Conservation (phyloP, 2,797 vertebrate species). For the Naso thynnoides region DNA sequence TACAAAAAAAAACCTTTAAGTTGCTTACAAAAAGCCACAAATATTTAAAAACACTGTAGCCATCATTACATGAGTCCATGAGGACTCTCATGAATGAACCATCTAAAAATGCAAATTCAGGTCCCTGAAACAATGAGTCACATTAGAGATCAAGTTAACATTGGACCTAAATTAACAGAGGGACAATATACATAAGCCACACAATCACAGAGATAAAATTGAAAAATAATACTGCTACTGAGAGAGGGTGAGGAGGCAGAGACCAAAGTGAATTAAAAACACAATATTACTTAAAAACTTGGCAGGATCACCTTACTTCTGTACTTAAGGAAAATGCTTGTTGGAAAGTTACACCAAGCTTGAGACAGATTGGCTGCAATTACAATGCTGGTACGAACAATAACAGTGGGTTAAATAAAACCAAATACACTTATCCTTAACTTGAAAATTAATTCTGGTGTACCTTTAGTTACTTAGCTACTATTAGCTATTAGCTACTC, state of each 20-base stretch:
- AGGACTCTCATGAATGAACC: constrained; percentile 9
- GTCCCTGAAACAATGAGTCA: constrained; percentile 7
- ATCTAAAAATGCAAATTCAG: constrained; percentile 26
- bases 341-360: neutral
- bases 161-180: constrained; percentile 25
- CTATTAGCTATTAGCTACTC: no score
- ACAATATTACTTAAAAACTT: neutral
- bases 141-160: neutral
- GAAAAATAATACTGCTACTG: constrained; percentile 23
- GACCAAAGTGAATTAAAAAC: constrained; percentile 1
- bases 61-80: constrained; percentile 1
- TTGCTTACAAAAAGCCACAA: constrained; percentile 10
- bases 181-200: constrained; percentile 13
- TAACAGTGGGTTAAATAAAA: constrained; percentile 2
- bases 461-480: no score
- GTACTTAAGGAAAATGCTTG: neutral
- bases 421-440: neutral
- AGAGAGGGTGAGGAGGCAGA: neutral
- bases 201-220: constrained; percentile 44
- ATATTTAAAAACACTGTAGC: neutral
- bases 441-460: neutral
- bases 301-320: neutral
- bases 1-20: neutral
- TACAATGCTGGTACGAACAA: neutral
- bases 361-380: neutral